Evolutionary conservation across 2,113 vertebrate species (phyloP).

Genomic region (Crotalus tigris): DNA sequence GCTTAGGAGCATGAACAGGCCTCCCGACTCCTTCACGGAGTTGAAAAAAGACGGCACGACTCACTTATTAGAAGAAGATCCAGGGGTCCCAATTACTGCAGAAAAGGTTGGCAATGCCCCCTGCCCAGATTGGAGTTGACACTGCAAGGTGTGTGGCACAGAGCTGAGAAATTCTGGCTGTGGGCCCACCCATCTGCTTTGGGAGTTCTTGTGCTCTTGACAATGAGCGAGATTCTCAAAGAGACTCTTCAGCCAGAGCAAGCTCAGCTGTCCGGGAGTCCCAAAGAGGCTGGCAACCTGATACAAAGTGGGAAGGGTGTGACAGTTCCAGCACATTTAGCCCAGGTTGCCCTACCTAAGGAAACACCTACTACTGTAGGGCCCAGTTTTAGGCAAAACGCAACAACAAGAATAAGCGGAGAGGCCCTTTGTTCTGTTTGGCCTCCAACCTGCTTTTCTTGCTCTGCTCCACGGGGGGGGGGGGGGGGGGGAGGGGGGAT

Average conservation of each 20-base stretch:
- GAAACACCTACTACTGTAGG: not conserved
- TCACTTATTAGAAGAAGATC: not conserved
- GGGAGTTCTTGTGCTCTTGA: not conserved
- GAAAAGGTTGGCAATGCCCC: not conserved
- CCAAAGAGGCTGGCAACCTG: no score
- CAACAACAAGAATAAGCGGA: no score
- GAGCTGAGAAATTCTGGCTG: not conserved
- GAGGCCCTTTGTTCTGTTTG: not conserved
- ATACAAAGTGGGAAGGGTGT: not conserved
- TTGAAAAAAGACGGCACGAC: not conserved
- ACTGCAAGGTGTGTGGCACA: not conserved
- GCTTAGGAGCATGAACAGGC: not conserved
- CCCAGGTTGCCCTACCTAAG: not conserved
- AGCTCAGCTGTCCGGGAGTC: no score
- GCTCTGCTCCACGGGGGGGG: not conserved
- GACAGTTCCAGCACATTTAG: not conserved
- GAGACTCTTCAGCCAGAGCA: not conserved
- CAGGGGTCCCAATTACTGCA: not conserved
- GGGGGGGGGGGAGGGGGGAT: not conserved
- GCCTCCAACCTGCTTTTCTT: slow-evolving; percentile 10
- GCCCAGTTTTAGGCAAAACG: not conserved
- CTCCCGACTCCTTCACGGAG: not conserved
- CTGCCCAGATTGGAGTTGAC: not conserved
- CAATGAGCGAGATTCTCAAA: not conserved
- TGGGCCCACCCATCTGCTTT: not conserved